A percentile compares a stretch with the other conserved stretches of the same genome.
phyloP scores from a whole-genome alignment of 2,113 vertebrate species.

The Galbula dea region DNA sequence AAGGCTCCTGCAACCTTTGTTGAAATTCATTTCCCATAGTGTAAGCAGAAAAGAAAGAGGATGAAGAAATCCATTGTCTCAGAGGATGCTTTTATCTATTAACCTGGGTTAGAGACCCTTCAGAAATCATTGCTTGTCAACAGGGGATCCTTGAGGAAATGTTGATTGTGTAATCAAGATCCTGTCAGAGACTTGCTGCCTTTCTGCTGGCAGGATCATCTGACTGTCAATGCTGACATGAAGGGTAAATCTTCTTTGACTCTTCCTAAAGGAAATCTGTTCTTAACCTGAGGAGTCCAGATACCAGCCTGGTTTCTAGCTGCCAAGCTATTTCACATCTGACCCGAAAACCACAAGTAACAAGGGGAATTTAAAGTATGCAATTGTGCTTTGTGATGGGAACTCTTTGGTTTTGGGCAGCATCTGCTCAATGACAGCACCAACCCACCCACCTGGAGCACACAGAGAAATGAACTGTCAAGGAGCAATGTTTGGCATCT shows the following conservation, averaged over 20 bases:
- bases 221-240: background rate
- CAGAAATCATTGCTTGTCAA: background rate
- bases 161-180: background rate
- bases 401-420: background rate
- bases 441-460: background rate
- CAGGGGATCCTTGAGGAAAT: background rate
- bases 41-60: background rate
- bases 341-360: background rate
- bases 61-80: background rate
- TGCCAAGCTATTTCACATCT: background rate
- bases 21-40: background rate
- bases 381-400: background rate
- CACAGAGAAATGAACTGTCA: background rate
- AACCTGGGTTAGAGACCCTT: background rate
- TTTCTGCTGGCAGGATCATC: background rate
- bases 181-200: background rate
- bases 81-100: background rate
- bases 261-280: background rate
- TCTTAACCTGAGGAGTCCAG: background rate
- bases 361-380: fast-evolving
- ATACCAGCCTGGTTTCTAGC: background rate
- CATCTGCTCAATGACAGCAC: background rate
- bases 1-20: background rate
- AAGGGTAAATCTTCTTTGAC: background rate
- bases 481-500: background rate